Percentiles rank a stretch among this genome's conserved stretches.
Conservation (phyloP, 1,140 invertebrate species). For the Drosophila arawakana region DNA sequence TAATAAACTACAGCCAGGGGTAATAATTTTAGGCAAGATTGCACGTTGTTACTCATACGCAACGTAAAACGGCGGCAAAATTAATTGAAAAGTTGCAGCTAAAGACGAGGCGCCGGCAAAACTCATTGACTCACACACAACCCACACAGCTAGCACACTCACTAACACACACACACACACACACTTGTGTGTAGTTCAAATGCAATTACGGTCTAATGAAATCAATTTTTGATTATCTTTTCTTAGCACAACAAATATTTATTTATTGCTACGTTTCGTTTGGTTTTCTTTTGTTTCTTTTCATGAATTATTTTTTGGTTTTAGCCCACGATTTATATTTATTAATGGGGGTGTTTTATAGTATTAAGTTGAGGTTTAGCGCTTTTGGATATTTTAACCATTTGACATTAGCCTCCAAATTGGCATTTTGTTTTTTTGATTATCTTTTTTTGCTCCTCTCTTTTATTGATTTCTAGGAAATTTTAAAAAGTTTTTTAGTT, state of each 20-base stretch:
- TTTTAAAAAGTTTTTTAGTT: background rate
- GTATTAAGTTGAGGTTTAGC: background rate
- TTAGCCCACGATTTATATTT: background rate
- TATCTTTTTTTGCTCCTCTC: background rate
- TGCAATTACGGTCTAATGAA: conserved; percentile 42
- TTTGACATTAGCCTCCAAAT: conserved; percentile 14
- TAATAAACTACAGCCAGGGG: conserved; percentile 18
- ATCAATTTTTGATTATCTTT: conserved; percentile 48
- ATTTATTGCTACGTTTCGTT: conserved; percentile 2
- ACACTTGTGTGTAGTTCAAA: background rate
- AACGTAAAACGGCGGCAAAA: conserved; percentile 26
- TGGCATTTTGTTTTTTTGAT: background rate
- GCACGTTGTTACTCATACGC: conserved; percentile 65
- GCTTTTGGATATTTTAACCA: background rate
- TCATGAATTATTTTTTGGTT: background rate
- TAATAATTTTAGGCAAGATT: conserved; percentile 23
- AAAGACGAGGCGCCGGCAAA: conserved; percentile 22
- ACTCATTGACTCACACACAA: conserved; percentile 25
- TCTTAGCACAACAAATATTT: conserved; percentile 18
- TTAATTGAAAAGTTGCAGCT: conserved; percentile 37
- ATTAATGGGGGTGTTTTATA: conserved; percentile 8
- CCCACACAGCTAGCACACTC: conserved; percentile 9
- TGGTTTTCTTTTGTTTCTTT: background rate
- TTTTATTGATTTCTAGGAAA: conserved; percentile 20
- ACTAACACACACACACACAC: background rate